Base-by-base conservation (phyloP, 2,888 invertebrate genomes). In the Drosophila nigritarsus region DNA sequence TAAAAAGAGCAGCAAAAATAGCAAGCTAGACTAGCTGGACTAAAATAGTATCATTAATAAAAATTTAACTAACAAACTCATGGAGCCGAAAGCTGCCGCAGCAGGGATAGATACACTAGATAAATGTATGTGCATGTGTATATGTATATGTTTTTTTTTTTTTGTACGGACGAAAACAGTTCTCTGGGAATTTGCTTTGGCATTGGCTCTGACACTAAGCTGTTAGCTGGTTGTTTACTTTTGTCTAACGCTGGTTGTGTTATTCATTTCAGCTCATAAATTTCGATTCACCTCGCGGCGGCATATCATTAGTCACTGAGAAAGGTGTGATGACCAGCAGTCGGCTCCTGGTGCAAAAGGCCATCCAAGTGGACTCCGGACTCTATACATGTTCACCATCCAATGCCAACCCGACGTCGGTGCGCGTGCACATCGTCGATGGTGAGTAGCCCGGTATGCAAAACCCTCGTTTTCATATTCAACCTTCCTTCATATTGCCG, bases 221-320 rank as follows among this genome's bases (percentile, higher is more conserved):
- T 76, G 55, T 67, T 74, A 72, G 38, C 64, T 64, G 51, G 67
- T 60, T 66, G 55, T 58, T 64, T 50, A 59, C 64, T 60, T 32
- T 59, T 60, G 24, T 56, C 40, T 59, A 40, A 56, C 51, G 30
- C 59, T 56, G 51, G 59, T 63, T 50, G 29, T 65, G 61, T 73
- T 82, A 68, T 69, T 63, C 69, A 73, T 76, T 76, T 69, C 66
- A 97, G 96, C 95, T 96, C 91, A 97, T 97, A 94, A 97, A 97
- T 94, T 98, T 97, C 93, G 97, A 97, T 94, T 97, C 97, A 66
- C 97, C 97, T 40, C 95, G 97, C 60, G 97, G 97, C 51, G 97
- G 97, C 49, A 96, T 97, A 93, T 97, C 97, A 89, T 94, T 97
- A 87, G 96, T 97, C 75, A 97, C 97, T 49, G 97, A 97, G 93